A percentile compares a stretch with the other conserved stretches of the same genome.
Evolutionary conservation across 1,140 invertebrate species (phyloP).

Genomic region (Drosophila fuyamai): DNA sequence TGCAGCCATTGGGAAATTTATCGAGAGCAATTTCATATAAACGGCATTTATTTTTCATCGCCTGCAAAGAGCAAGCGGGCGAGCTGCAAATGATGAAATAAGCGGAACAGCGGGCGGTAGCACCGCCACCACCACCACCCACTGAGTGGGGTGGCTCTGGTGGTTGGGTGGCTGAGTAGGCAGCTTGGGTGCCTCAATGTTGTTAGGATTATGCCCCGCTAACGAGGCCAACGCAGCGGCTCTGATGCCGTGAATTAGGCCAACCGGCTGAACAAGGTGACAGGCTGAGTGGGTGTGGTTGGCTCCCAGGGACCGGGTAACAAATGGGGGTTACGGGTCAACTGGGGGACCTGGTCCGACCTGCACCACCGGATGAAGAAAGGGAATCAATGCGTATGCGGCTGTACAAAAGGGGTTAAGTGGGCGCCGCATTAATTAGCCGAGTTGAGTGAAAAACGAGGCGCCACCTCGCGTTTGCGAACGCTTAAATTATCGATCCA

Average conservation of each 20-base stretch:
- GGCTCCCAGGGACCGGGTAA: background rate
- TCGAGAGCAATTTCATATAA: slow-evolving; percentile 70
- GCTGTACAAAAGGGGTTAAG: slow-evolving; percentile 25
- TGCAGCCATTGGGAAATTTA: slow-evolving; percentile 59
- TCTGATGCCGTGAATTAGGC: slow-evolving; percentile 62
- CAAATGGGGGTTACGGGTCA: slow-evolving; percentile 19
- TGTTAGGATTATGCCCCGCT: slow-evolving; percentile 68
- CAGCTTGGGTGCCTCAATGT: slow-evolving; percentile 10
- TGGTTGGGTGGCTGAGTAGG: background rate
- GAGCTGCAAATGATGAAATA: slow-evolving; percentile 32
- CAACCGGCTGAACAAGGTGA: slow-evolving; percentile 37
- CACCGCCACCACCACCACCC: background rate
- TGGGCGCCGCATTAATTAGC: slow-evolving; percentile 26
- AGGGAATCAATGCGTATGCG: slow-evolving; percentile 21
- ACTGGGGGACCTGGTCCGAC: slow-evolving; percentile 21
- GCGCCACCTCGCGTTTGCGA: background rate
- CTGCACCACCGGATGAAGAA: slow-evolving; percentile 11
- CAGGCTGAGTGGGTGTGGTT: slow-evolving; percentile 7
- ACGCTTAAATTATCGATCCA: slow-evolving; percentile 31
- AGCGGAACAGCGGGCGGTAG: slow-evolving; percentile 11
- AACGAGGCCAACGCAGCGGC: slow-evolving; percentile 62
- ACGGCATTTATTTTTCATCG: slow-evolving; percentile 56
- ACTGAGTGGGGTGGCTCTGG: background rate
- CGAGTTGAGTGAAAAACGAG: slow-evolving; percentile 29
- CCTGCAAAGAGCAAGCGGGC: slow-evolving; percentile 19